A percentile compares a stretch with the other conserved stretches of the same genome.
Evolutionary conservation across 2,888 invertebrate genomes (phyloP).

Genomic region (Patella pellucida): DNA sequence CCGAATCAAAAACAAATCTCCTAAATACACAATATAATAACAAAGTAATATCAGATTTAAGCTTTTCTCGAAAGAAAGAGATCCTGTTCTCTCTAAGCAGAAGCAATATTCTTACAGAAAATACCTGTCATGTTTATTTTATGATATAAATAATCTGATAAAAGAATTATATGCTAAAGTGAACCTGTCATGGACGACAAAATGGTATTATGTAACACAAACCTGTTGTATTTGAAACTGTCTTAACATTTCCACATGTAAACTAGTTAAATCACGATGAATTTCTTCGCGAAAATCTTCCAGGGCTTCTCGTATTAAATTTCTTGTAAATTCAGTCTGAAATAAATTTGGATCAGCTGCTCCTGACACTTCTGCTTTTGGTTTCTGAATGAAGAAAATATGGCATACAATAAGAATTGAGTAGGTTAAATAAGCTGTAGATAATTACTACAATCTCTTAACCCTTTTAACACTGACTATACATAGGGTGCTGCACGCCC

Average conservation of each 20-base stretch:
- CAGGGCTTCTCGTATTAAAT: conserved; percentile 57
- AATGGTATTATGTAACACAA: conserved; percentile 10
- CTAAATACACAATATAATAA: too few species aligned
- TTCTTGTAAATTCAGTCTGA: conserved; percentile 59
- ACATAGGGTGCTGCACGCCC: too few species aligned
- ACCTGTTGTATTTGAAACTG: conserved; percentile 65
- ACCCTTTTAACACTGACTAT: too few species aligned
- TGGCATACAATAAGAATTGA: too few species aligned
- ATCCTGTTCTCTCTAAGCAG: neutral
- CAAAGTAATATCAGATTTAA: too few species aligned
- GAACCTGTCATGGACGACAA: neutral
- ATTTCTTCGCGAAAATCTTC: conserved; percentile 62
- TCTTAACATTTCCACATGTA: conserved; percentile 63
- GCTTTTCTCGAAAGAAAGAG: too few species aligned
- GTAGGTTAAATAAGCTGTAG: too few species aligned
- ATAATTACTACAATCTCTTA: too few species aligned
- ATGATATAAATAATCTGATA: neutral
- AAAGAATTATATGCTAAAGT: neutral
- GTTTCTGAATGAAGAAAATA: too few species aligned
- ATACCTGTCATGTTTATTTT: neutral
- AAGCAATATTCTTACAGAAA: neutral
- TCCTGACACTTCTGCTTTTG: too few species aligned
- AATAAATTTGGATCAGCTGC: conserved; percentile 31
- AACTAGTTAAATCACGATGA: conserved; percentile 53
- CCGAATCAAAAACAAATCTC: too few species aligned